Evolutionary conservation across 2,113 vertebrate species (phyloP).

Genomic region (Archocentrus centrarchus): DNA sequence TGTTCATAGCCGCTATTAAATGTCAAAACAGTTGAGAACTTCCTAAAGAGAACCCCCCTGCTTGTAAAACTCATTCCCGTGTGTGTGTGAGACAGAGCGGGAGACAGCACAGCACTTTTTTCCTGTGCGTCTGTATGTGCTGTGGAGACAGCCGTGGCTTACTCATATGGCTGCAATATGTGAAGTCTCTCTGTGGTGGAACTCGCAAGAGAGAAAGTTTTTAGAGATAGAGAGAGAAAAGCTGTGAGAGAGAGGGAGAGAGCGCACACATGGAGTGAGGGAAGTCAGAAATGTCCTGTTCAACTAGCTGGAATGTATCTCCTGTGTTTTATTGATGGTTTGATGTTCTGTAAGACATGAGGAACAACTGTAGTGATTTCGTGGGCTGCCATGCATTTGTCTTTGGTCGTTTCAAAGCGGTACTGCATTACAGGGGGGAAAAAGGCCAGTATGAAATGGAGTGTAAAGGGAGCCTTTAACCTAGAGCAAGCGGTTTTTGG

Average conservation of each 20-base stretch:
- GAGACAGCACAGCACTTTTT: slow-evolving; percentile 62
- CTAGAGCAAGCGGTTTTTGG: not conserved
- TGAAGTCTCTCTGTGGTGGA: slow-evolving; percentile 76
- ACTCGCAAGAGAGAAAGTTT: slow-evolving; percentile 74
- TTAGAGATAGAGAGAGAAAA: slow-evolving; percentile 28
- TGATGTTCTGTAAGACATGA: slow-evolving; percentile 76
- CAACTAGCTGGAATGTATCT: slow-evolving; percentile 76
- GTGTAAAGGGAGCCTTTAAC: slow-evolving; percentile 28
- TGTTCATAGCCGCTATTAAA: slow-evolving; percentile 76
- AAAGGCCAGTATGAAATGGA: slow-evolving; percentile 17
- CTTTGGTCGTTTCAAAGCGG: slow-evolving; percentile 57
- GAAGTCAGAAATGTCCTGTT: slow-evolving; percentile 76
- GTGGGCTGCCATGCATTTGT: slow-evolving; percentile 73
- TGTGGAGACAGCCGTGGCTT: slow-evolving; percentile 61
- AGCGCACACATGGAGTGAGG: slow-evolving; percentile 66
- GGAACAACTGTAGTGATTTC: slow-evolving; percentile 78
- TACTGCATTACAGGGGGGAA: slow-evolving; percentile 3
- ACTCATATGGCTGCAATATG: slow-evolving; percentile 81
- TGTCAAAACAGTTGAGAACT: slow-evolving; percentile 76
- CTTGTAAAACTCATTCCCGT: slow-evolving; percentile 71
- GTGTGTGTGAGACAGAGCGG: slow-evolving; percentile 52
- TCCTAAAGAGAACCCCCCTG: slow-evolving; percentile 76
- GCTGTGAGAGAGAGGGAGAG: slow-evolving; percentile 38
- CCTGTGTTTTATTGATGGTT: slow-evolving; percentile 78
- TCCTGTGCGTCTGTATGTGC: slow-evolving; percentile 37